These are phyloP conservation scores for Prostheceraeus crozeri DNA, from an alignment of 2,888 invertebrate genomes.

Conservation along the genomic window DNA sequence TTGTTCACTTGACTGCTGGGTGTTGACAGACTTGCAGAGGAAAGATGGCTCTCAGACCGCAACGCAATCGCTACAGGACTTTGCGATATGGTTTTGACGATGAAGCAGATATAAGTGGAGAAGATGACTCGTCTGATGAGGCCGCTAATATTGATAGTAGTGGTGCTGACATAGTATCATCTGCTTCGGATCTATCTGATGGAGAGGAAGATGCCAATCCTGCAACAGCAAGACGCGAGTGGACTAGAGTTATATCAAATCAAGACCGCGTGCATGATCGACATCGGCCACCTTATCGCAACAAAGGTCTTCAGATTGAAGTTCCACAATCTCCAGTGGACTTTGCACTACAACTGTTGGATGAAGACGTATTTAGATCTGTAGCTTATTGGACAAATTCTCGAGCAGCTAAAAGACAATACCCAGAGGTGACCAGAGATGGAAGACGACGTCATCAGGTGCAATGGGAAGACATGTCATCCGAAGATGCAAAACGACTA, in stretches of 20 bases:
- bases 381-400: conserved; percentile 13
- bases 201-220: conserved; percentile 22
- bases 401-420: conserved; percentile 20
- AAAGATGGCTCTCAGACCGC: conserved; percentile 17
- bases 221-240: conserved; percentile 2
- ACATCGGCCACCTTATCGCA: background rate
- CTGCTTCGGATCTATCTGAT: conserved; percentile 11
- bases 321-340: conserved; percentile 1
- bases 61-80: conserved; percentile 18
- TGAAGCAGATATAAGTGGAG: conserved; percentile 19
- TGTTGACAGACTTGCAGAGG: no score
- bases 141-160: background rate
- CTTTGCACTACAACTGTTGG: conserved; percentile 17
- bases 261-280: conserved; percentile 4
- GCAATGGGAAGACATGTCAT: conserved; percentile 15
- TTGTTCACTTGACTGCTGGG: no score
- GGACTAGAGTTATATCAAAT: conserved; percentile 20
- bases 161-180: conserved; percentile 1
- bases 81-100: conserved; percentile 19
- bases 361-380: conserved; percentile 18
- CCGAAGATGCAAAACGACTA: conserved; percentile 21
- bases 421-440: conserved; percentile 18
- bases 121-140: background rate
- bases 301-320: conserved; percentile 11
- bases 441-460: conserved; percentile 27